Evolutionary conservation across 1,140 invertebrate genomes (phyloP).

Genomic region (Brachionus plicatilis): DNA sequence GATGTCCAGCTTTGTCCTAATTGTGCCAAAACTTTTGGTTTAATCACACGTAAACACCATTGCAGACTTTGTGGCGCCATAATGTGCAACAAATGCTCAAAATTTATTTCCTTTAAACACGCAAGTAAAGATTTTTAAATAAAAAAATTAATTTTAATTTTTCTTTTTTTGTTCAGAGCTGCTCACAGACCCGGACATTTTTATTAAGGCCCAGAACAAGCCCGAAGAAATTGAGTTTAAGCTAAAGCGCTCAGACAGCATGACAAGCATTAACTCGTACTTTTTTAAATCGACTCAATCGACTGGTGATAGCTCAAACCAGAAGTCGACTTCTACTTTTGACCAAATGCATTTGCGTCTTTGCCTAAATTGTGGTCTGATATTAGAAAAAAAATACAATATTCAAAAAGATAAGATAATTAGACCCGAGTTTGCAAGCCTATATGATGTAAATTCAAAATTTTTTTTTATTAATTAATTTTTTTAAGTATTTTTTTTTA

Average conservation of each 20-base stretch:
- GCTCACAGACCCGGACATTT: constrained; percentile 44
- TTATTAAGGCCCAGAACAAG: constrained; percentile 61
- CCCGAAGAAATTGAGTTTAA: constrained; percentile 51
- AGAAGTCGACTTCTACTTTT: neutral
- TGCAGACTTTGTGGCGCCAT: constrained; percentile 90
- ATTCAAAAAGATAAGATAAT: neutral
- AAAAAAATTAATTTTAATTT: neutral
- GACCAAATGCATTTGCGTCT: constrained; percentile 21
- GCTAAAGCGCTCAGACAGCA: constrained; percentile 50
- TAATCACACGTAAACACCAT: constrained; percentile 85
- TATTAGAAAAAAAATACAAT: constrained; percentile 33
- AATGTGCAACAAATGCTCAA: constrained; percentile 86
- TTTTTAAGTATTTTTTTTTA: too few relatives aligned
- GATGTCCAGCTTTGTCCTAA: constrained; percentile 81
- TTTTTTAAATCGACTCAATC: constrained; percentile 12
- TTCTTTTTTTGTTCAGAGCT: neutral
- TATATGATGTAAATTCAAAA: constrained; percentile 49
- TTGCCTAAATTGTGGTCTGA: constrained; percentile 15
- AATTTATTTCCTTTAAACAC: constrained; percentile 73
- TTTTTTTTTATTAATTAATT: neutral
- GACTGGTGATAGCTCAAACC: neutral
- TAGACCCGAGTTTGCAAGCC: neutral
- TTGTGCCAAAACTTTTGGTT: constrained; percentile 78
- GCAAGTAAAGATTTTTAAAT: constrained; percentile 65
- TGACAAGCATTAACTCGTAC: constrained; percentile 49